Conservation (phyloP, 2,113 vertebrate species). For the Ivindomyrus marchei region DNA sequence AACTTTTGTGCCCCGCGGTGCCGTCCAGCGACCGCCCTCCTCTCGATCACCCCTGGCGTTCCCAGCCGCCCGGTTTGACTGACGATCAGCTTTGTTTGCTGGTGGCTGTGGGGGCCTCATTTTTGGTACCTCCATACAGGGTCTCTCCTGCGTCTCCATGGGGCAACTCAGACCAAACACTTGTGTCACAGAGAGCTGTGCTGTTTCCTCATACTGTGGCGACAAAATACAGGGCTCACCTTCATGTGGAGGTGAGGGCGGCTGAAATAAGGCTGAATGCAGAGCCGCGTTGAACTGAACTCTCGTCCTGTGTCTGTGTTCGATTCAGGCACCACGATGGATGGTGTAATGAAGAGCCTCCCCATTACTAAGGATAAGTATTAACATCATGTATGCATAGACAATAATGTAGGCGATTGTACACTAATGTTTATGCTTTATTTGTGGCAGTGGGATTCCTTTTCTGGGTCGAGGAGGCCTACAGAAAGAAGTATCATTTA, state of each 20-base stretch:
- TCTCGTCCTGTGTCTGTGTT: neutral
- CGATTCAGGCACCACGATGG: neutral
- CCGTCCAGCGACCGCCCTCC: constrained; percentile 17
- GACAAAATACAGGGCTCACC: neutral
- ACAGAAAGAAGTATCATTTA: neutral
- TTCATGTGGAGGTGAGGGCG: neutral
- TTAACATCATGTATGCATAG: neutral
- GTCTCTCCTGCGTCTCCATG: neutral
- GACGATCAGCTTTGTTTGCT: constrained; percentile 35
- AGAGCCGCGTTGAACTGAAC: neutral
- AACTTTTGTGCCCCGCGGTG: constrained; percentile 17
- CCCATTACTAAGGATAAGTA: neutral
- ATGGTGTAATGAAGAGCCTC: neutral
- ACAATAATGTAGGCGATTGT: neutral
- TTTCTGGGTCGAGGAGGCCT: neutral
- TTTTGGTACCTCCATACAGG: constrained; percentile 11
- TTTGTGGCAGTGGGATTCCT: neutral
- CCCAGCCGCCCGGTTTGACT: neutral
- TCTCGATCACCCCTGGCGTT: constrained; percentile 27
- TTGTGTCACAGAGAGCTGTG: neutral
- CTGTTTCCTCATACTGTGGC: constrained; percentile 6
- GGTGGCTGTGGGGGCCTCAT: constrained; percentile 24
- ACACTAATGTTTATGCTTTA: neutral
- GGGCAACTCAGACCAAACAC: neutral
- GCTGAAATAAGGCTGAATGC: neutral